These are phyloP conservation scores for Ptilonorhynchus violaceus DNA, from an alignment of 2,113 vertebrate genomes.

Conservation along the genomic window DNA sequence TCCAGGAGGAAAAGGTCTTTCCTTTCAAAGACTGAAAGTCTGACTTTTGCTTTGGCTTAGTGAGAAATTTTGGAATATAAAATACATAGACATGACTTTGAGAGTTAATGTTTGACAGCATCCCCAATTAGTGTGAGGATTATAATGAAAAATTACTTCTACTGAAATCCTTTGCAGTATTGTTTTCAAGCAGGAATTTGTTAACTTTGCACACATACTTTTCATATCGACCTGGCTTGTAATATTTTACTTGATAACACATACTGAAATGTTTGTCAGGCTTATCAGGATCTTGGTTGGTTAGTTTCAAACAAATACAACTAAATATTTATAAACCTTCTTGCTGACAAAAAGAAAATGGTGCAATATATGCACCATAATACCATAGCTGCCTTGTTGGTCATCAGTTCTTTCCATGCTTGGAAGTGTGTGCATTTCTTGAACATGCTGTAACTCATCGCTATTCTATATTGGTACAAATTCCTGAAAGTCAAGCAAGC, in stretches of 20 bases:
- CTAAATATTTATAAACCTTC: not conserved
- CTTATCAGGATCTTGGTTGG: not conserved
- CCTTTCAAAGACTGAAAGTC: not conserved
- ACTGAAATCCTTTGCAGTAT: not conserved
- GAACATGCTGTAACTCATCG: not conserved
- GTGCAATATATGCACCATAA: not conserved
- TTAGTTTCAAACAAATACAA: not conserved
- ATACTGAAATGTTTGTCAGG: not conserved
- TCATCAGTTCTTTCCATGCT: not conserved
- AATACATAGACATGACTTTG: not conserved
- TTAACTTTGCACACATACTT: not conserved
- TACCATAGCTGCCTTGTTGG: not conserved
- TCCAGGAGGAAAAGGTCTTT: too few species aligned
- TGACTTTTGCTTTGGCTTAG: not conserved
- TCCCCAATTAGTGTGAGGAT: not conserved
- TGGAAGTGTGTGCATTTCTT: not conserved
- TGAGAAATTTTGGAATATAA: not conserved
- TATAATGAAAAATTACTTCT: not conserved
- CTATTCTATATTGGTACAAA: not conserved
- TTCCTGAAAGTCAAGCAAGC: constrained; percentile 57
- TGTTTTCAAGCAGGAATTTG: not conserved
- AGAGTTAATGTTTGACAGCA: not conserved
- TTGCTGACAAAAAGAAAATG: not conserved
- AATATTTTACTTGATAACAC: not conserved
- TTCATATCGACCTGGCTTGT: not conserved